These are phyloP conservation scores for Spizaetus ornatus DNA, from an alignment of 2,113 vertebrate genomes.

Conservation along the genomic window DNA sequence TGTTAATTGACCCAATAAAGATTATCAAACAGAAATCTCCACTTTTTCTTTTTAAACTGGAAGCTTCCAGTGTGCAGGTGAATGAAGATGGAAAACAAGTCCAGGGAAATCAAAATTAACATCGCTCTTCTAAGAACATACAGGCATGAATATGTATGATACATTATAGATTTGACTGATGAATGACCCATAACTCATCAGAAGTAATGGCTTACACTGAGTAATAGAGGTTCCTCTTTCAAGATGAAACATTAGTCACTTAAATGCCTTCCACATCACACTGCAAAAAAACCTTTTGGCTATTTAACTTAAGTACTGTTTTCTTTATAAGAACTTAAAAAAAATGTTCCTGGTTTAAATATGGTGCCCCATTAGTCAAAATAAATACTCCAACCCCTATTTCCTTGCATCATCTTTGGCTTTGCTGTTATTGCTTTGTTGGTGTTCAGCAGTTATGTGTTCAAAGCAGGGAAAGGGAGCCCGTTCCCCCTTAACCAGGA, in stretches of 20 bases:
- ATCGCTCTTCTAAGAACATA: neutral
- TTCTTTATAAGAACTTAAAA: neutral
- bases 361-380: neutral
- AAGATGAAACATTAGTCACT: conserved; percentile 9
- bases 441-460: too few relatives aligned
- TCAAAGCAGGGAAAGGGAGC: too few relatives aligned
- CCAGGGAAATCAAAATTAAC: conserved; percentile 20
- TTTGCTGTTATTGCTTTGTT: neutral
- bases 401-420: neutral
- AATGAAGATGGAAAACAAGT: conserved; percentile 35
- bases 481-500: neutral
- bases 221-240: neutral
- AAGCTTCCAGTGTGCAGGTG: neutral
- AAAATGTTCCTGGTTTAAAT: neutral
- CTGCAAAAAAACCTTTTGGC: neutral
- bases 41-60: neutral
- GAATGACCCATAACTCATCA: neutral
- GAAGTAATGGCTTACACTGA: neutral
- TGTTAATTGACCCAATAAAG: neutral
- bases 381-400: neutral
- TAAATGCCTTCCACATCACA: neutral
- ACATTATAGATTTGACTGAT: neutral
- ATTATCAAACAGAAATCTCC: neutral
- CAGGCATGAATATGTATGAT: conserved; percentile 2
- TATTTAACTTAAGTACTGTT: neutral